These are phyloP conservation scores for Osmerus mordax DNA, from an alignment of 2,113 vertebrate species.

Conservation along the genomic window DNA sequence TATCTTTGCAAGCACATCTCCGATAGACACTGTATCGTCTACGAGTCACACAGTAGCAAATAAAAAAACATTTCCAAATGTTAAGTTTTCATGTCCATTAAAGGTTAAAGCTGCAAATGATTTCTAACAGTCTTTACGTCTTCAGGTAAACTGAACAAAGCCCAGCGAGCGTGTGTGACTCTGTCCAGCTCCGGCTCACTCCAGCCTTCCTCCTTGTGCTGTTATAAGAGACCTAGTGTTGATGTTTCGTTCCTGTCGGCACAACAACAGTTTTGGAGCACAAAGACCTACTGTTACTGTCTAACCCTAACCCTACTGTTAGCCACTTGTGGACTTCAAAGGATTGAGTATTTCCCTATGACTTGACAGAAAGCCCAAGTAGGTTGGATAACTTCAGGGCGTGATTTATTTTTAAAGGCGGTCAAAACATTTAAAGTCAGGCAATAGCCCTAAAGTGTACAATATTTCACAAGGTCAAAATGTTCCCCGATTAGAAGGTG, in stretches of 20 bases:
- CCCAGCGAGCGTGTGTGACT: constrained; percentile 57
- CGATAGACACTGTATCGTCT: constrained; percentile 21
- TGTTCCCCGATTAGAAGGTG: constrained; percentile 17
- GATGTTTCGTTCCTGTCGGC: constrained; percentile 21
- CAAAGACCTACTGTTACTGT: constrained; percentile 15
- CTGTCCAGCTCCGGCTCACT: neutral
- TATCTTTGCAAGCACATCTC: constrained; percentile 30
- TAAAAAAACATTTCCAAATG: constrained; percentile 34
- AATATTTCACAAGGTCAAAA: constrained; percentile 30
- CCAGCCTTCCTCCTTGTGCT: constrained; percentile 34
- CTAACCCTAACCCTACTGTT: constrained; percentile 5
- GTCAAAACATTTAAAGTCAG: constrained; percentile 38
- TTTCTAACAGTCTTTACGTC: constrained; percentile 76
- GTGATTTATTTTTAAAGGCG: constrained; percentile 29
- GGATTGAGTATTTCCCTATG: constrained; percentile 4
- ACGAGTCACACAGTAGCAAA: too few species aligned
- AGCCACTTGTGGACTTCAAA: constrained; percentile 20
- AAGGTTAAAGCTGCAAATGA: constrained; percentile 62
- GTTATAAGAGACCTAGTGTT: constrained; percentile 25
- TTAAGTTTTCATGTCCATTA: constrained; percentile 49
- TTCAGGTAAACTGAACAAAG: constrained; percentile 60
- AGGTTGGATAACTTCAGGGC: constrained; percentile 14
- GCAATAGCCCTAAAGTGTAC: constrained; percentile 17
- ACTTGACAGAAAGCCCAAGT: neutral
- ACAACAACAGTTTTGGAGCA: constrained; percentile 34